These are phyloP conservation scores for Arrhamphus sclerolepis DNA, from an alignment of 2,797 vertebrate genomes.

Conservation along the genomic window DNA sequence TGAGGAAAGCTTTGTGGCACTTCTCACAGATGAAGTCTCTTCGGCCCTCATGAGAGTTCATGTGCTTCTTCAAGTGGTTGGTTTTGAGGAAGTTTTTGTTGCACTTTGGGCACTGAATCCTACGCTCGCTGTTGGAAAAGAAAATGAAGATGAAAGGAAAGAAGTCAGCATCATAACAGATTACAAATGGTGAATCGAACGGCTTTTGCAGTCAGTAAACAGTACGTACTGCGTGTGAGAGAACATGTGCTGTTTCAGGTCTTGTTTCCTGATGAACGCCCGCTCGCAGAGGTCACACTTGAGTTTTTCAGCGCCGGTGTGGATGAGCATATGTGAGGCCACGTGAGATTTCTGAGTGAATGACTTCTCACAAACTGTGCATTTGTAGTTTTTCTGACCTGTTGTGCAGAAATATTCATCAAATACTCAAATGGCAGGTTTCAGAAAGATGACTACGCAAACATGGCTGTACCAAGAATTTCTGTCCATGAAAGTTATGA, in stretches of 20 bases:
- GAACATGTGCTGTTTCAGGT: slow-evolving; percentile 95
- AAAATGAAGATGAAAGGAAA: background rate
- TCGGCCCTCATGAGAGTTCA: slow-evolving; percentile 96
- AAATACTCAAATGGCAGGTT: background rate
- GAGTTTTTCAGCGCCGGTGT: slow-evolving; percentile 93
- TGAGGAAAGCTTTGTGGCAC: slow-evolving; percentile 96
- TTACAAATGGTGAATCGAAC: too few relatives aligned
- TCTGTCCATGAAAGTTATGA: too few relatives aligned
- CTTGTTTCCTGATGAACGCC: slow-evolving; percentile 94
- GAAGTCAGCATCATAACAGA: background rate
- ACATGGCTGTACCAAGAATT: too few relatives aligned
- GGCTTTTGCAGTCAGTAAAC: too few relatives aligned
- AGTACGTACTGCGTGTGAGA: slow-evolving; percentile 92
- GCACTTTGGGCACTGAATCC: slow-evolving; percentile 96
- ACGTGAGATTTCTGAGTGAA: slow-evolving; percentile 98
- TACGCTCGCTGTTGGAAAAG: slow-evolving; percentile 83
- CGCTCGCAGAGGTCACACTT: slow-evolving; percentile 97
- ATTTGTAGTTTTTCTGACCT: slow-evolving; percentile 98
- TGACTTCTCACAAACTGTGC: slow-evolving; percentile 91
- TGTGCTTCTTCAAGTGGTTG: slow-evolving; percentile 97
- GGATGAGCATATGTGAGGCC: slow-evolving; percentile 96
- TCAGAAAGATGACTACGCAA: background rate
- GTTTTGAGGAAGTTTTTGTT: slow-evolving; percentile 95
- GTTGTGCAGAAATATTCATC: slow-evolving; percentile 1
- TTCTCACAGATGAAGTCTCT: slow-evolving; percentile 98